Base-by-base conservation (phyloP, 2,113 vertebrate species). In the Pseudois nayaur region DNA sequence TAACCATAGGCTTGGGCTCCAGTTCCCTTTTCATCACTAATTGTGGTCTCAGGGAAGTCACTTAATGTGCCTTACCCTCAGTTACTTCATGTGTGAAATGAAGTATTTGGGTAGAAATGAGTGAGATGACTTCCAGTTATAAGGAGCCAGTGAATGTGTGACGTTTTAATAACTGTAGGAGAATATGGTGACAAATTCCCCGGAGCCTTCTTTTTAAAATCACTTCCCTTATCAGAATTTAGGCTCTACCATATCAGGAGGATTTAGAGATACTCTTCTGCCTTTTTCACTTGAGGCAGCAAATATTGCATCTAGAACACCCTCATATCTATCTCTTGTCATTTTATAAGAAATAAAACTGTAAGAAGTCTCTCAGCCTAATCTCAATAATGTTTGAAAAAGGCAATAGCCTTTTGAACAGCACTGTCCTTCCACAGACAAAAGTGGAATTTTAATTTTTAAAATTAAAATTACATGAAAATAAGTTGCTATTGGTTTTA, bases 381-480 rank as follows among this genome's bases (percentile, higher is more conserved):
- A 91, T 83, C 25, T 74, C 45, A 57, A 6, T 45, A 13, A 10
- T n/a, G 6, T 50, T 71, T 83, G 79, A 31, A 50, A 64, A 71
- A 88, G 89, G 50, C 17, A 59, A 11, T 48, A 84, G 8, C 33
- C 23, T 95, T 48, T 87, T 6, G 25, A 11, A 40, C 15, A 8
- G 2, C 25, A 86, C 84, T 76, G 3, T 59, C 40, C 45, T 94
- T 90, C 54, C n/a, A 82, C 12, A 85, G 23, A 79, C 6, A 71
- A 88, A 88, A 54, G 29, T 45, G 19, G 57, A 25, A 59, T 59
- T 59, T 59, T 59, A 59, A 27, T 59, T 59, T 59, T 59, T 36
- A 91, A 87, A 96, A 84, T 85, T 92, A 87, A 94, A 93, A 95
- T 93, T 89, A 93, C 9, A 23, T 64, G 48, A 74, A 89, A 96